phyloP scores from a whole-genome alignment of 2,113 vertebrate genomes.

The Poicephalus gulielmi region DNA sequence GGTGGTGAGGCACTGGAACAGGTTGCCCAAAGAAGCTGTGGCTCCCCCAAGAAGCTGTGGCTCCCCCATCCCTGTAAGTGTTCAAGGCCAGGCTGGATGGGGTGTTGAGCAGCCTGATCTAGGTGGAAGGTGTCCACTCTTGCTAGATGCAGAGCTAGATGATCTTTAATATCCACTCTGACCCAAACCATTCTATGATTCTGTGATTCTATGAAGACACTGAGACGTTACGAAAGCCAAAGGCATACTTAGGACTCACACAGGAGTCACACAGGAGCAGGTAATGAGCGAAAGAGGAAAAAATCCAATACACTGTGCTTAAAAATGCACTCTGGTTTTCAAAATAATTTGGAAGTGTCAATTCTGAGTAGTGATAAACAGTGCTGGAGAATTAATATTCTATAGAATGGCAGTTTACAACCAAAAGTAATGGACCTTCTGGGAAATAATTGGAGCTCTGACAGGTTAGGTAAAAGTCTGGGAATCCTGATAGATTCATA shows the following conservation, averaged over 20 bases:
- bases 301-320: background rate
- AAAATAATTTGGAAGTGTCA: background rate
- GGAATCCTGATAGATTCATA: background rate
- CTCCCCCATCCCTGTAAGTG: background rate
- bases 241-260: background rate
- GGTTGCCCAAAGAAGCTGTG: background rate
- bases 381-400: background rate
- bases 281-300: background rate
- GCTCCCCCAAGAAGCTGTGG: background rate
- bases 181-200: background rate
- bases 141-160: background rate
- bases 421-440: background rate
- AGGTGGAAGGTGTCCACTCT: background rate
- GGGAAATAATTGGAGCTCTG: background rate
- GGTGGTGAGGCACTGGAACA: background rate
- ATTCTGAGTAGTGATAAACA: conserved; percentile 20
- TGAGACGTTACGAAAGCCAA: background rate
- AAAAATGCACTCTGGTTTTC: background rate
- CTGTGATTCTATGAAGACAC: background rate
- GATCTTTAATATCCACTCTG: background rate
- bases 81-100: background rate
- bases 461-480: background rate
- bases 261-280: background rate
- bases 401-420: background rate
- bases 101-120: background rate